Conservation (phyloP, 1,140 invertebrate species). For the Eurosta solidaginis region DNA sequence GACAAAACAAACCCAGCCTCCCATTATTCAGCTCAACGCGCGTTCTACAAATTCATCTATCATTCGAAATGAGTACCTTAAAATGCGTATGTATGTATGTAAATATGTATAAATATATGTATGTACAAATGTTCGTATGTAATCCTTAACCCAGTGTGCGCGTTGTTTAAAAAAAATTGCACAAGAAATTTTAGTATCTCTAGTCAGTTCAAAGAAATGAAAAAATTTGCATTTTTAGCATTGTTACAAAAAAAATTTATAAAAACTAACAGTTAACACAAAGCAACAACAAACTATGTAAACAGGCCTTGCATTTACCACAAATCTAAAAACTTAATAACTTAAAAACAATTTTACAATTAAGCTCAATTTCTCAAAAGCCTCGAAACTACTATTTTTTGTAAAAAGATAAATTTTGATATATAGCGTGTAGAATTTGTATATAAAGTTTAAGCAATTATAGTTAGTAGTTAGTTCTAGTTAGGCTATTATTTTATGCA, state of each 20-base stretch:
- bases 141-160: not conserved
- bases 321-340: not conserved
- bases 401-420: not conserved
- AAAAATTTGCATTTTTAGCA: not conserved
- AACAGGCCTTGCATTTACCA: constrained; percentile 26
- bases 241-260: not conserved
- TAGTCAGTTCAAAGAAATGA: constrained; percentile 14
- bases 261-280: not conserved
- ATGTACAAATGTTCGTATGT: no score
- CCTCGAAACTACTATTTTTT: not conserved
- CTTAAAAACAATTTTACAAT: not conserved
- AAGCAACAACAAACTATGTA: constrained; percentile 24
- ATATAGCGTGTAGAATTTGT: not conserved
- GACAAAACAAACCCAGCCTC: not conserved
- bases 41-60: not conserved
- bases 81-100: not conserved
- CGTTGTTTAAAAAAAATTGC: not conserved
- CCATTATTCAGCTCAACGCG: not conserved
- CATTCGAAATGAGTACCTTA: constrained; percentile 12
- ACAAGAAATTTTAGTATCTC: not conserved
- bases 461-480: not conserved
- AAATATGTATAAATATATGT: no score
- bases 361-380: not conserved
- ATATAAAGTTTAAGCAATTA: not conserved
- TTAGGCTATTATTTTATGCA: not conserved